A percentile compares a stretch with the other conserved stretches of the same genome.
Conservation (phyloP, 2,797 vertebrate genomes). For the Sus cebifrons region DNA sequence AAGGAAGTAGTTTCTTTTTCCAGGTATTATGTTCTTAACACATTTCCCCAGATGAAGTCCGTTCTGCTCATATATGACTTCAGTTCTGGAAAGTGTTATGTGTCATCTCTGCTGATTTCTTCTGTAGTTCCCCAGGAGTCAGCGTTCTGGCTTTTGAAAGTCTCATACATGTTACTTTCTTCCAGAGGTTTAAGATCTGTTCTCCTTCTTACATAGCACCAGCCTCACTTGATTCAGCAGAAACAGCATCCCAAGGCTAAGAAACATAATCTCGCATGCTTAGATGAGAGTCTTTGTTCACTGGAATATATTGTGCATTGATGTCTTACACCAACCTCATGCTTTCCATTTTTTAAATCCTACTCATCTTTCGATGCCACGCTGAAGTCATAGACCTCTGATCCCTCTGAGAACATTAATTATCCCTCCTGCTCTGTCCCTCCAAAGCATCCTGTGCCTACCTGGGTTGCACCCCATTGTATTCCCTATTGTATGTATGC, state of each 20-base stretch:
- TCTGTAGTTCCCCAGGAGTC: constrained; percentile 10
- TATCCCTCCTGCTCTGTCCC: not conserved
- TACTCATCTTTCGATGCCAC: not conserved
- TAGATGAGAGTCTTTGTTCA: not conserved
- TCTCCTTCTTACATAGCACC: not conserved
- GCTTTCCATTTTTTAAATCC: constrained; percentile 40
- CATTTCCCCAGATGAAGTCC: not conserved
- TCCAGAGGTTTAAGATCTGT: constrained; percentile 45
- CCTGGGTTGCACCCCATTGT: not conserved
- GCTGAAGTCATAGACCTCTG: not conserved
- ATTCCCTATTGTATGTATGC: not conserved
- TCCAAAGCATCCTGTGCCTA: not conserved
- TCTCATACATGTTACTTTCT: constrained; percentile 1
- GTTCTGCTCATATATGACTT: not conserved
- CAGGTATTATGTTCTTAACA: not conserved
- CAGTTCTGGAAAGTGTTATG: constrained; percentile 38
- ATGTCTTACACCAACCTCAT: not conserved
- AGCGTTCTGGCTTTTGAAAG: not conserved
- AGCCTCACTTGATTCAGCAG: not conserved
- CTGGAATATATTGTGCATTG: constrained; percentile 54
- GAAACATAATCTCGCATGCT: not conserved
- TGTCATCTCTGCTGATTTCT: not conserved
- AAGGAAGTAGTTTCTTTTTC: constrained; percentile 42
- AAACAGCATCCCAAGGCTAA: not conserved
- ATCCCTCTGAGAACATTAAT: constrained; percentile 24